Percentiles rank a stretch among this genome's conserved stretches.
These are phyloP conservation scores for Oxyteleia sp. DNA, from an alignment of 2,888 invertebrate genomes.

Conservation along the genomic window DNA sequence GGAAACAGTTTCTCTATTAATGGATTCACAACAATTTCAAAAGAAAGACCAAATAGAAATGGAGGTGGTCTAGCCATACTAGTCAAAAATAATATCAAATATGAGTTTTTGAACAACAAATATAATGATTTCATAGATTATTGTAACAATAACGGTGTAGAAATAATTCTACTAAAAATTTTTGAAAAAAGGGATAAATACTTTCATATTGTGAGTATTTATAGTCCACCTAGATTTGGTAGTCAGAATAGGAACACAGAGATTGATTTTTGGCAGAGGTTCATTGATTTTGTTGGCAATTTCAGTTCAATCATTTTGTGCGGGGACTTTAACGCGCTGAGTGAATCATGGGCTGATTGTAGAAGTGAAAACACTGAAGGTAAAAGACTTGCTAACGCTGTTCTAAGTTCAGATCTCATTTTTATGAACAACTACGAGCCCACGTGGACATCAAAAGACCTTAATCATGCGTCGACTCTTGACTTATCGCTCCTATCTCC, in stretches of 20 bases:
- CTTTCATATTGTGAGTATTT: background rate
- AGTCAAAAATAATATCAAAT: constrained; percentile 15
- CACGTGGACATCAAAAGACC: constrained; percentile 15
- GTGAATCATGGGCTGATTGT: background rate
- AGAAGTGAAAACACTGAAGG: constrained; percentile 18
- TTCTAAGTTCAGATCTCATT: background rate
- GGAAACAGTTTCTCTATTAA: background rate
- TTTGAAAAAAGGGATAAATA: background rate
- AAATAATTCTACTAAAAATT: constrained; percentile 2
- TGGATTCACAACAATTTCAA: background rate
- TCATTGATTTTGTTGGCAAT: constrained; percentile 4
- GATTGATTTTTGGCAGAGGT: constrained; percentile 20
- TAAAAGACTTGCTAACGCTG: background rate
- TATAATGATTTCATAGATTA: background rate
- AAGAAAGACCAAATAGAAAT: background rate
- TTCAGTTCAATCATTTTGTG: constrained; percentile 6
- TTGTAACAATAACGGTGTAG: background rate
- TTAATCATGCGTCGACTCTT: background rate
- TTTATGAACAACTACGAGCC: background rate
- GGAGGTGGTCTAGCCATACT: constrained; percentile 1
- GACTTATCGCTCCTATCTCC: background rate
- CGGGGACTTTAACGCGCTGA: constrained; percentile 36
- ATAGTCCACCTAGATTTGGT: constrained; percentile 34
- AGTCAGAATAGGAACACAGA: background rate
- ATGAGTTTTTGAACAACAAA: constrained; percentile 1